phyloP scores from a whole-genome alignment of 2,888 invertebrate genomes.

The Acrocera orbiculus region DNA sequence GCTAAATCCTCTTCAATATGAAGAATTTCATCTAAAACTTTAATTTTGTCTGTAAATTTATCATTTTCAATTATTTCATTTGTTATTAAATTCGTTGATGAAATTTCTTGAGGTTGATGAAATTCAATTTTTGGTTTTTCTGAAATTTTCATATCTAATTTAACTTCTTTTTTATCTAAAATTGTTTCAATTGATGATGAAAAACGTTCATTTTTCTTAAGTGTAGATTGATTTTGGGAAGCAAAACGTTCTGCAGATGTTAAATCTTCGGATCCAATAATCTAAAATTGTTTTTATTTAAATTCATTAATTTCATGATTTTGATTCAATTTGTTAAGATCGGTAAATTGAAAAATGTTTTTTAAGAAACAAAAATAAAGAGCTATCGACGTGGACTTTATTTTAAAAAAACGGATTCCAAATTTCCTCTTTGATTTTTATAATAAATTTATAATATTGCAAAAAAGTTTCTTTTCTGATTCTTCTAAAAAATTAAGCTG shows the following conservation, averaged over 20 bases:
- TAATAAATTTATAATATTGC: no score
- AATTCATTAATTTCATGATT: conserved; percentile 4
- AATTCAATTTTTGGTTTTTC: conserved; percentile 14
- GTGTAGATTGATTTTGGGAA: conserved; percentile 58
- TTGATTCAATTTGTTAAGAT: no score
- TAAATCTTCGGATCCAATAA: conserved; percentile 39
- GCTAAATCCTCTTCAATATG: conserved; percentile 16
- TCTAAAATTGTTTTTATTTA: conserved; percentile 28
- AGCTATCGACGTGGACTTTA: no score
- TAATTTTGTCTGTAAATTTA: conserved; percentile 8
- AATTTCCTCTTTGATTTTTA: no score
- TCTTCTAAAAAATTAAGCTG: no score
- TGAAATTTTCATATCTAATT: conserved; percentile 13
- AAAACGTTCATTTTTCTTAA: conserved; percentile 42
- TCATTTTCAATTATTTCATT: conserved; percentile 2
- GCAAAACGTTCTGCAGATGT: conserved; percentile 63
- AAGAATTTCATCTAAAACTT: conserved; percentile 11
- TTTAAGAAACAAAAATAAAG: background rate
- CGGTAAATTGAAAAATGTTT: background rate
- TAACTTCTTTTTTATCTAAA: conserved; percentile 12
- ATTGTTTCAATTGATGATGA: conserved; percentile 10
- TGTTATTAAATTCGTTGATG: background rate
- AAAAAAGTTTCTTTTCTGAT: background rate
- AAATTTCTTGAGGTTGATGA: conserved; percentile 13
- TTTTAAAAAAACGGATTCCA: no score